phyloP scores from a whole-genome alignment of 2,113 vertebrate genomes.

The Grantiella picta region DNA sequence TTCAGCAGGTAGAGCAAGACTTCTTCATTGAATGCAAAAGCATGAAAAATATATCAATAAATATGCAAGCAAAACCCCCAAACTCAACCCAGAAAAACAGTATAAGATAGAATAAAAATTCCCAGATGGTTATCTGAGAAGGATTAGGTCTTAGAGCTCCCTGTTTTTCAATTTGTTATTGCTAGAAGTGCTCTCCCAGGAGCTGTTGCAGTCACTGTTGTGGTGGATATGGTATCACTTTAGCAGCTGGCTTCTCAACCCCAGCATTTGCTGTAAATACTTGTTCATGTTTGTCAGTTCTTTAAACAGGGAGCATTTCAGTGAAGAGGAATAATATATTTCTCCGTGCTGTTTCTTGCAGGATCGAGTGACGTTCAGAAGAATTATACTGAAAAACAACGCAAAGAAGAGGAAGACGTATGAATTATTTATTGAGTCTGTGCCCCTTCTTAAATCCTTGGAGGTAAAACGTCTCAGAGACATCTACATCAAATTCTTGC shows the following conservation, averaged over 20 bases:
- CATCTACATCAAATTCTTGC: not conserved
- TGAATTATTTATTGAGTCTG: conserved; percentile 93
- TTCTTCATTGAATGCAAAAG: not conserved
- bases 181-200: not conserved
- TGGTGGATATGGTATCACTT: not conserved
- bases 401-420: conserved; percentile 94
- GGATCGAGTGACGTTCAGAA: conserved; percentile 96
- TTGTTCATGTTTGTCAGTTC: not conserved
- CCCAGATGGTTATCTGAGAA: not conserved
- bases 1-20: not conserved
- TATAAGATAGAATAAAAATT: not conserved
- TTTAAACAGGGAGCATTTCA: not conserved
- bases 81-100: not conserved
- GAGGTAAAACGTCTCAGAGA: conserved; percentile 82
- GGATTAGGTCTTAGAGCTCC: not conserved
- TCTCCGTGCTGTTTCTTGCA: conserved; percentile 67
- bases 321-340: not conserved
- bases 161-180: not conserved
- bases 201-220: not conserved
- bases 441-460: conserved; percentile 93
- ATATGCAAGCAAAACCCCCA: not conserved
- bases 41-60: not conserved
- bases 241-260: not conserved
- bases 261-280: not conserved
- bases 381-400: conserved; percentile 97